phyloP scores from a whole-genome alignment of 2,888 invertebrate species.

The Xestia sexstrigata region DNA sequence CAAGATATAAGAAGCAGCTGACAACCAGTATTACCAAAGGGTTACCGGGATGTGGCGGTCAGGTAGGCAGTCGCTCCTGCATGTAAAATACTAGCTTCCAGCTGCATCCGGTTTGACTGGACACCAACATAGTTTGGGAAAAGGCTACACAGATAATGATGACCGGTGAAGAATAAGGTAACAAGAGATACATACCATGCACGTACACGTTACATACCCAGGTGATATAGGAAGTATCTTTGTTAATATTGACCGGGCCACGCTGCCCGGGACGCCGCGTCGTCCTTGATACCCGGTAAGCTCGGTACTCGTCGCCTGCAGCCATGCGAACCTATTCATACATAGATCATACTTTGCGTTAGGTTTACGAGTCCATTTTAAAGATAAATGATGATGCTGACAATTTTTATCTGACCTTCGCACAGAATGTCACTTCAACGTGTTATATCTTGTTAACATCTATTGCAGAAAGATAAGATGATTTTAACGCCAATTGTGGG shows the following conservation, averaged over 20 bases:
- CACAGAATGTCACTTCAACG: not conserved
- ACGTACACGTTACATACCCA: not conserved
- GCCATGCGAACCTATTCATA: conserved; percentile 12
- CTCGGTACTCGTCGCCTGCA: conserved; percentile 19
- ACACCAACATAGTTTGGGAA: not conserved
- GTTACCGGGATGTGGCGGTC: not conserved
- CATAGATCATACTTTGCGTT: not conserved
- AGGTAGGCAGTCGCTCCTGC: not conserved
- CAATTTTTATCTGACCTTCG: not conserved
- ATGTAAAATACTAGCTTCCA: not conserved
- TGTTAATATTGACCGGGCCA: not conserved
- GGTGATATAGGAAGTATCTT: not conserved
- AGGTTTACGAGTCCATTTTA: not conserved
- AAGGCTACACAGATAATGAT: not conserved
- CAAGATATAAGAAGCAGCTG: not conserved
- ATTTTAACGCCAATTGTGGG: not conserved
- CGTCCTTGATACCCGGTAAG: conserved; percentile 22
- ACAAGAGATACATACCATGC: not conserved
- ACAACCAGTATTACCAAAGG: not conserved
- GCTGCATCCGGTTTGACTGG: too few relatives aligned
- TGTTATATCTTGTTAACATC: not conserved
- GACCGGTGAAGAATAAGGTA: not conserved
- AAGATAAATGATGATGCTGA: not conserved
- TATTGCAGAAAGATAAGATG: not conserved
- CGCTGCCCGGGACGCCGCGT: conserved; percentile 26